These are phyloP conservation scores for Trachops cirrhosus DNA, from an alignment of 2,797 vertebrate genomes.

Conservation along the genomic window DNA sequence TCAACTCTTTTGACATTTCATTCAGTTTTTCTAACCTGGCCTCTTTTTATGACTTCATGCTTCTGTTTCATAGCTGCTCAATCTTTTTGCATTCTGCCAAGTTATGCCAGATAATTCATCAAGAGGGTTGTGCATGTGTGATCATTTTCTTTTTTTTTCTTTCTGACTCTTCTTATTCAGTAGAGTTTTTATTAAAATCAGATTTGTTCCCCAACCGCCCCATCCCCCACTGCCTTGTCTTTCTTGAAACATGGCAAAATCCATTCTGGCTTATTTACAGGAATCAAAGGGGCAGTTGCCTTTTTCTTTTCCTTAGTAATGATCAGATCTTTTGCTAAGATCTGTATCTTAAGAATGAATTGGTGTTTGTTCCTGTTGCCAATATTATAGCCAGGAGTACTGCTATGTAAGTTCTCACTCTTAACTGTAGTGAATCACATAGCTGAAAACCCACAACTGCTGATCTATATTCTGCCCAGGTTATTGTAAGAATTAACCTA, in stretches of 20 bases:
- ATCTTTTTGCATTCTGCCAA: constrained; percentile 1
- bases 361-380: neutral
- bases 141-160: neutral
- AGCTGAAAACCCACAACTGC: neutral
- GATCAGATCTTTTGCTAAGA: neutral
- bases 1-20: neutral
- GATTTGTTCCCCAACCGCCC: neutral
- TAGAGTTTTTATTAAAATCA: constrained; percentile 40
- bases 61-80: neutral
- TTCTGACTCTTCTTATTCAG: neutral
- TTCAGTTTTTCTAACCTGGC: neutral
- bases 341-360: neutral
- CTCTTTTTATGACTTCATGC: neutral
- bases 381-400: neutral
- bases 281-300: neutral
- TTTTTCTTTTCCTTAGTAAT: neutral
- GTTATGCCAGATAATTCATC: neutral
- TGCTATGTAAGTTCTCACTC: neutral
- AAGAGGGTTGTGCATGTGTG: neutral
- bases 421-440: neutral
- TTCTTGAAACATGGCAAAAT: neutral
- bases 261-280: neutral
- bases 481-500: neutral
- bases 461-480: neutral
- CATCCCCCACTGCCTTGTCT: neutral